Base-by-base conservation (phyloP, 2,888 invertebrate genomes). In the Leptopilina myrica region DNA sequence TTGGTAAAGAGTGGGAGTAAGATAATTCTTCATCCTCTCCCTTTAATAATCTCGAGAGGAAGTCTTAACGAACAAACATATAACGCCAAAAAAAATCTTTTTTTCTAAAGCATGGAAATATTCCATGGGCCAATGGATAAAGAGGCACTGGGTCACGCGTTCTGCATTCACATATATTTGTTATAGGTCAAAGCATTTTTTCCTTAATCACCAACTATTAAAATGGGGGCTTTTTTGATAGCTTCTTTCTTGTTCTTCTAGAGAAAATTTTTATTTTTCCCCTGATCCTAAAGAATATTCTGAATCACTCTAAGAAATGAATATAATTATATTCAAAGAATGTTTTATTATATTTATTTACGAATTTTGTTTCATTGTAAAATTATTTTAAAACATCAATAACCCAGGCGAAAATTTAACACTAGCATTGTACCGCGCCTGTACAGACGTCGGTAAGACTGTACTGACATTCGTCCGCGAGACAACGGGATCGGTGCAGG, bases 121-220 rank as follows among this genome's bases (percentile, higher is more conserved):
- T 49, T 80, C 78, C 82, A 85, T 80, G 81, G 81, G 75, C 81
- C 80, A 83, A 77, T 83, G 84, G 76, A 80, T 77, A 86, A 85
- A 85, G 81, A 84, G 87, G 81, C 67, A 78, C 76, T 76, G 26
- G 69, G 69, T 69, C 69, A 69, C 69, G 20, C 67, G 49, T 53
- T 69, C 14, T 69, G 53, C 53, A 73, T 73, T 33, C 7, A 56
- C 33, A n/a, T 46, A 8, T 46, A 8, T n/a, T 73, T 40, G 14
- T 73, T 73, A 40, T 56, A 73, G 33, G 33, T 56, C 53, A 26
- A 33, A 73, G 33, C 3, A 9, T 26, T 56, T 73, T 73, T 73
- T 9, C 7, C 5, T 33, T 5, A 43, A 66, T 46, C n/a, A 15
- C n/a, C 7, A 43, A 40, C 46, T 46, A 66, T 43, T 11, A 49